A percentile compares a stretch with the other conserved stretches of the same genome.
Conservation (phyloP, 2,113 vertebrate species). For the Myotis lucifugus region DNA sequence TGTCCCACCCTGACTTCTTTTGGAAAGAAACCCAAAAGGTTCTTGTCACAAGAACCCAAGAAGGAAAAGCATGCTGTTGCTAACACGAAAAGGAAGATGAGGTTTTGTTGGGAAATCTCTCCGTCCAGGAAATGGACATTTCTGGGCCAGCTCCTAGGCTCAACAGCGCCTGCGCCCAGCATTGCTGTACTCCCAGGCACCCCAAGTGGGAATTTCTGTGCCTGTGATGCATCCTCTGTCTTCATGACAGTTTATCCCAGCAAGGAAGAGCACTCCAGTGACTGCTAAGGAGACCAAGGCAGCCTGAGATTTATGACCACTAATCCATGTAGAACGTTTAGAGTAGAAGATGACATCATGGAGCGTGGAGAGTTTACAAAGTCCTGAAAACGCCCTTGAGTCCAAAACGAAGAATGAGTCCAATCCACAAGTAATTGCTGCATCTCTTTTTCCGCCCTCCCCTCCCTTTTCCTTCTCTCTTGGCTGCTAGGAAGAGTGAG, state of each 20-base stretch:
- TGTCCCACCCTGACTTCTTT: neutral
- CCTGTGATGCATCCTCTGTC: neutral
- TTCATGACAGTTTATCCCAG: neutral
- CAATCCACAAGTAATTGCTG: neutral
- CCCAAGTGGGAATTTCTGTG: neutral
- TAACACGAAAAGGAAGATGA: slow-evolving; percentile 11
- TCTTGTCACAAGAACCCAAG: slow-evolving; percentile 19
- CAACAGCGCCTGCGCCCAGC: neutral
- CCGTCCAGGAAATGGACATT: slow-evolving; percentile 21
- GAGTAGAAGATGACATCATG: slow-evolving; percentile 45
- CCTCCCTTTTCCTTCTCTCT: neutral
- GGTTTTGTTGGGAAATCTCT: slow-evolving; percentile 24
- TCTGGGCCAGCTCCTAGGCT: neutral
- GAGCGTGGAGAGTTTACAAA: neutral
- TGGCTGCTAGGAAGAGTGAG: neutral
- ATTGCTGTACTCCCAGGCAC: neutral
- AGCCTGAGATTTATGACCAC: slow-evolving; percentile 4
- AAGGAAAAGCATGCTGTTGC: slow-evolving; percentile 21
- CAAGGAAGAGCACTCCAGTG: slow-evolving; percentile 5
- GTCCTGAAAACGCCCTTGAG: slow-evolving; percentile 9
- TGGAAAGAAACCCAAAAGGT: slow-evolving; percentile 35
- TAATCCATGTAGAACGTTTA: neutral
- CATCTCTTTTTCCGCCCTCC: neutral
- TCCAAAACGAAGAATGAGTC: neutral
- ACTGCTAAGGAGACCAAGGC: neutral